A percentile compares a stretch with the other conserved stretches of the same genome.
Conservation (phyloP, 1,140 invertebrate genomes). For the Berghia stephanieae region DNA sequence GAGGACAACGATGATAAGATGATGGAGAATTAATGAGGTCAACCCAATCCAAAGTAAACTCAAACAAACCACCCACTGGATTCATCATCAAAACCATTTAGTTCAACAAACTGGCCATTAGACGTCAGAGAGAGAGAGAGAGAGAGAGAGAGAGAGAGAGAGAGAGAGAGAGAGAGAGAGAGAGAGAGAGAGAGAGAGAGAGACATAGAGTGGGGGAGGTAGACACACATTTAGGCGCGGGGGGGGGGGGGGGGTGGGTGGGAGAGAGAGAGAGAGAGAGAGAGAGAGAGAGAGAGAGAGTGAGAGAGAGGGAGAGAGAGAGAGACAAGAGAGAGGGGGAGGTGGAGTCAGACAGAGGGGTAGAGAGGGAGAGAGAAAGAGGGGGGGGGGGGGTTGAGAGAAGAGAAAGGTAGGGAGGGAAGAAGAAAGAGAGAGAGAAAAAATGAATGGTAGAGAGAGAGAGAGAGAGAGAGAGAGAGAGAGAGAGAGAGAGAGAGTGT, state of each 20-base stretch:
- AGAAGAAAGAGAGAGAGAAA: not conserved
- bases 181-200: not conserved
- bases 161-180: slow-evolving; percentile 1
- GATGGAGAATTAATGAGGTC: too few relatives aligned
- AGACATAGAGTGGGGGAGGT: not conserved
- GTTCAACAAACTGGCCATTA: too few relatives aligned
- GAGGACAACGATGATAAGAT: too few relatives aligned
- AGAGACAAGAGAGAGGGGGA: not conserved
- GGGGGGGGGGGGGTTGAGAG: not conserved
- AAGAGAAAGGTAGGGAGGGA: slow-evolving; percentile 15
- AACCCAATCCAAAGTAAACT: too few relatives aligned
- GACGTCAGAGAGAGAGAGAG: slow-evolving; percentile 18
- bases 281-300: slow-evolving; percentile 21
- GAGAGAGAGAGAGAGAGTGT: not conserved
- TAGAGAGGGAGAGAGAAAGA: slow-evolving; percentile 16
- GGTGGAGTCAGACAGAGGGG: not conserved
- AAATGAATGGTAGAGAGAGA: not conserved
- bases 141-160: slow-evolving; percentile 28
- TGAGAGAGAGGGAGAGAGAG: not conserved
- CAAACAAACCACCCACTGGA: too few relatives aligned
- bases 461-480: not conserved
- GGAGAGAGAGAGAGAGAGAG: slow-evolving; percentile 15
- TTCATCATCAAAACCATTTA: too few relatives aligned
- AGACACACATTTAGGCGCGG: not conserved
- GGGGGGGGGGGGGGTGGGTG: not conserved